Evolutionary conservation across 2,888 invertebrate genomes (phyloP), one percentile per base, ranked within the genome.

Genomic region (Orchestes rusci): DNA sequence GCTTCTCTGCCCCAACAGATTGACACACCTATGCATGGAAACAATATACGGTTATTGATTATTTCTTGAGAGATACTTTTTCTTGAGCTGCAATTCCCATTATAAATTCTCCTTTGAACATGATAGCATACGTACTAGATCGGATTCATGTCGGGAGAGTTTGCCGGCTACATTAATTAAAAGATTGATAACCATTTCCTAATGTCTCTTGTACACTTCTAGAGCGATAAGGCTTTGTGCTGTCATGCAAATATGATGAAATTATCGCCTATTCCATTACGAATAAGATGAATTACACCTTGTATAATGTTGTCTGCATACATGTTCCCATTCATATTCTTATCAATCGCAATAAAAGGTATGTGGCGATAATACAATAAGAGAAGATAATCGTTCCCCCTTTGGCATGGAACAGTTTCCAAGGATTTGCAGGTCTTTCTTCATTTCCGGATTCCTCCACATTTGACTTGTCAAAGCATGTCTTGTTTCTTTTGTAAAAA

Each of bases 361-460:
- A 12, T 30, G 13, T 4, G 31, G 13, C 13, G 12, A 12, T 30
- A 16, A 17, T 16, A 34, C 27, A 27, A 15, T 4, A 38, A 4
- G n/a, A 39, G 19, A 29, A 39, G 30, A 39, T 39, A 28, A 16
- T 29, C 10, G 39, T 30, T 29, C 39, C 39, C 12, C 16, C 39
- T 28, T 29, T 7, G 10, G 29, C 29, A 8, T 29, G 28, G 18
- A 29, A n/a, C 3, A 39, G 16, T 39, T 39, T 18, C 17, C 31
- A 16, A 12, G 30, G 29, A 39, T 16, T 3, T 16, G 15, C 7
- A 3, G 30, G 29, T 39, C 15, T 13, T 29, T 39, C 16, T 30
- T 16, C 30, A n/a, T 17, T 16, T 12, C 30, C 30, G 13, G 39
- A 17, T 10, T 5, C 39, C 16, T 31, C 30, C 39, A 16, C 29